phyloP scores from a whole-genome alignment of 2,113 vertebrate genomes.

The Heteronetta atricapilla region DNA sequence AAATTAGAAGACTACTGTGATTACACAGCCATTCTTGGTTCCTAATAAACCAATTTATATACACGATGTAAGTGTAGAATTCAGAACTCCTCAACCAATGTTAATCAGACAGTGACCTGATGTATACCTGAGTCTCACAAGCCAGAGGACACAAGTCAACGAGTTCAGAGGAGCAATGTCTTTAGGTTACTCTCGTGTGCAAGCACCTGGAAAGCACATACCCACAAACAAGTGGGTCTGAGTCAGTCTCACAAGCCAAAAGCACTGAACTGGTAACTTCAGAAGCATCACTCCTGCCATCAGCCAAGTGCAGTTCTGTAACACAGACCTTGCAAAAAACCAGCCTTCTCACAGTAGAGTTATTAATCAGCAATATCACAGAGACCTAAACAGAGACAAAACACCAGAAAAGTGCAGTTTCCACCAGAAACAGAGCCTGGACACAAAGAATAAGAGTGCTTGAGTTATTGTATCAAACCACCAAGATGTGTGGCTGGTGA shows the following conservation, averaged over 20 bases:
- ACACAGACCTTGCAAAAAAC: background rate
- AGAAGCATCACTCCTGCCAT: background rate
- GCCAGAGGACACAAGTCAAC: accelerated
- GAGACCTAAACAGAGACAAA: background rate
- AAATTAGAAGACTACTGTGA: background rate
- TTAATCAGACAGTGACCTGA: background rate
- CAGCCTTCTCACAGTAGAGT: background rate
- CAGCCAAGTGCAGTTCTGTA: accelerated
- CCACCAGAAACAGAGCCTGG: background rate
- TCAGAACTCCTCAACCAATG: background rate
- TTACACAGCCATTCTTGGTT: background rate
- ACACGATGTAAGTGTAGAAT: background rate
- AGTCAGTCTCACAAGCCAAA: background rate
- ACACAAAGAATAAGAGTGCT: no score
- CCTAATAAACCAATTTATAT: background rate
- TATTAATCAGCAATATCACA: background rate
- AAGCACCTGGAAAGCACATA: accelerated
- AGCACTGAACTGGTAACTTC: background rate
- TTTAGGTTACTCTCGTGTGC: background rate
- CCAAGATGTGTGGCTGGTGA: background rate
- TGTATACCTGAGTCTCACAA: accelerated
- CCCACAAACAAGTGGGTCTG: background rate
- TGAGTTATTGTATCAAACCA: background rate
- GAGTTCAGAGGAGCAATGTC: background rate
- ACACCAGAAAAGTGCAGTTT: background rate